Base-by-base conservation (phyloP, 2,888 invertebrate species). In the Coelopa pilipes region DNA sequence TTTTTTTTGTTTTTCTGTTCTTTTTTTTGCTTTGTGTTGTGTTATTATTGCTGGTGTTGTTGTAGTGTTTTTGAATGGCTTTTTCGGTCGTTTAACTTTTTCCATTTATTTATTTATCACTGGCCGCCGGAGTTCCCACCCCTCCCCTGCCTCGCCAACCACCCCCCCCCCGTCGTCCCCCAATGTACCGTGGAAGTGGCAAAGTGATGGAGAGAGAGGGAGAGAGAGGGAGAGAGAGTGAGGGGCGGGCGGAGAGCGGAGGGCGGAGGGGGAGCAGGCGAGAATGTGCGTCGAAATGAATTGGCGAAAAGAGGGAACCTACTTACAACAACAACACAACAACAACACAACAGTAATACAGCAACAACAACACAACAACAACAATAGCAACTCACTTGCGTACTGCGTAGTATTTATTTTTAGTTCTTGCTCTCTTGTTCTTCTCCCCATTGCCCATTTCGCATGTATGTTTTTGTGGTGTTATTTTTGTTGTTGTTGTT, bases 1-100 rank as follows among this genome's bases (percentile, higher is more conserved):
- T 59, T 47, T 24, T 46, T 45, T 24, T 66, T 21, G 45, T 21
- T 21, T 66, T 65, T 65, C n/a, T 12, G 17, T 71, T 13, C 34
- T 34, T n/a, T n/a, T 69, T 76, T 72, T 74, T 76, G 75, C 76
- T 74, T 76, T 70, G 76, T 74, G 69, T 74, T 67, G 47, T 19
- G 17, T 70, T n/a, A 12, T 62, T 46, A 17, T 59, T 59, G 4
- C 34, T 60, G 34, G 46, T 47, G 13, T 46, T 45, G 15, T 66
- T 21, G 45, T 21, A 15, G 57, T 65, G 53, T 17, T 12, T 9
- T 71, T 13, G 4, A 4, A 19, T 68, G 21, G 55, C 57, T 68
- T 46, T 57, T 57, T 57, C 68, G 55, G 19, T 53, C 34, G 53
- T 15, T 55, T 59, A 24, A 19, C 7, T 19, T 59, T 60, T 60